Percentiles rank a stretch among this genome's conserved stretches.
Evolutionary conservation across 2,797 vertebrate species (phyloP).

Genomic region (Ctenopoma kingsleyae): DNA sequence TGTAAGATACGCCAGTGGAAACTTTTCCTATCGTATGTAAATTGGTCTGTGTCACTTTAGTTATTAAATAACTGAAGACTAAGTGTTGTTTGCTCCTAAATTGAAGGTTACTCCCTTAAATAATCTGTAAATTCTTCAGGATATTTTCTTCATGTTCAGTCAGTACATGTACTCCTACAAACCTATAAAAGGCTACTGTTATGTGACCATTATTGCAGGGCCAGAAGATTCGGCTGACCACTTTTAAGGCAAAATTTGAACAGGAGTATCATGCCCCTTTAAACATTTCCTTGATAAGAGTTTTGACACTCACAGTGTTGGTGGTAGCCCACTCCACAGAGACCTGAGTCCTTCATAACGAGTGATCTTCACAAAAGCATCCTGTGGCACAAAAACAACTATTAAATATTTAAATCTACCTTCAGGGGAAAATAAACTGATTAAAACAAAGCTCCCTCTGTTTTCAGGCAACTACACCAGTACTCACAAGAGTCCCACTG

Average conservation of each 20-base stretch:
- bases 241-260: too few relatives aligned
- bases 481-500: slow-evolving; percentile 91
- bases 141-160: too few relatives aligned
- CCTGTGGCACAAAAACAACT: slow-evolving; percentile 76
- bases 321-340: slow-evolving; percentile 96
- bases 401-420: neutral
- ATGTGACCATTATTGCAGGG: too few relatives aligned
- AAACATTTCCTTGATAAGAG: neutral
- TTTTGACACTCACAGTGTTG: slow-evolving; percentile 91
- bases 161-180: too few relatives aligned
- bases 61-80: neutral
- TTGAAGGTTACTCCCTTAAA: neutral
- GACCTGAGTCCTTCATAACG: slow-evolving; percentile 91
- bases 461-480: neutral
- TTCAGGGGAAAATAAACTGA: neutral
- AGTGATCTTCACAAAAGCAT: slow-evolving; percentile 96
- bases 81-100: neutral
- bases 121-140: neutral
- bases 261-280: too few relatives aligned
- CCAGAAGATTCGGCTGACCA: too few relatives aligned
- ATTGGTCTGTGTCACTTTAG: neutral
- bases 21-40: neutral
- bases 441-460: neutral
- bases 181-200: too few relatives aligned
- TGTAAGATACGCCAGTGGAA: neutral